Percentiles rank a stretch among this genome's conserved stretches.
phyloP scores from a whole-genome alignment of 1,140 invertebrate species.

The Trachelipus rathkii region DNA sequence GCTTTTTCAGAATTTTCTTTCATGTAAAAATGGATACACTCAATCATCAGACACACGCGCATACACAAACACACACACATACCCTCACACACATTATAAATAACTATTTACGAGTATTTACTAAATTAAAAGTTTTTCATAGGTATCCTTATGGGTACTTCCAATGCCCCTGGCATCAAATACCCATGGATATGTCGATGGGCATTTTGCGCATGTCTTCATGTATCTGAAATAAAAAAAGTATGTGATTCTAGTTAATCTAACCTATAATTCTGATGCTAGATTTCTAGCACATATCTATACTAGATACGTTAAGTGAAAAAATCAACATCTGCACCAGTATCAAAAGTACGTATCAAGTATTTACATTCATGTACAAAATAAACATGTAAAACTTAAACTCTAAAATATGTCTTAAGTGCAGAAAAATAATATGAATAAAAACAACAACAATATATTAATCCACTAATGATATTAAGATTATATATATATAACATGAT shows the following conservation, averaged over 20 bases:
- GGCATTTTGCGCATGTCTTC: conserved; percentile 80
- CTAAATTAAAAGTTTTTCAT: conserved; percentile 20
- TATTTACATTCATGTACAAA: too few relatives aligned
- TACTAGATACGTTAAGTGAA: not conserved
- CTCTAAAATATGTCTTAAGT: too few relatives aligned
- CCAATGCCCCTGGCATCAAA: conserved; percentile 40
- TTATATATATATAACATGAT: not conserved
- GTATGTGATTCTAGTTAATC: not conserved
- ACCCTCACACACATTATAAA: not conserved
- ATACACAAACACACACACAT: not conserved
- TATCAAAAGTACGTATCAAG: not conserved
- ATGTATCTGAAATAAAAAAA: conserved; percentile 63
- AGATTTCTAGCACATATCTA: not conserved
- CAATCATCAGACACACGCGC: not conserved
- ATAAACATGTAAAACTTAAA: too few relatives aligned
- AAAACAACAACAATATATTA: too few relatives aligned
- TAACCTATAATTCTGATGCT: too few relatives aligned
- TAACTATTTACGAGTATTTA: not conserved
- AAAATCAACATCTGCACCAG: not conserved
- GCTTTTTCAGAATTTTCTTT: too few relatives aligned
- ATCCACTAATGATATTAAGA: too few relatives aligned
- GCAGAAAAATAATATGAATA: too few relatives aligned
- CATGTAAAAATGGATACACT: too few relatives aligned
- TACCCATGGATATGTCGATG: conserved; percentile 75
- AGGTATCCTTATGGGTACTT: conserved; percentile 29